phyloP scores from a whole-genome alignment of 2,888 invertebrate species.

The Catotricha subobsoleta region DNA sequence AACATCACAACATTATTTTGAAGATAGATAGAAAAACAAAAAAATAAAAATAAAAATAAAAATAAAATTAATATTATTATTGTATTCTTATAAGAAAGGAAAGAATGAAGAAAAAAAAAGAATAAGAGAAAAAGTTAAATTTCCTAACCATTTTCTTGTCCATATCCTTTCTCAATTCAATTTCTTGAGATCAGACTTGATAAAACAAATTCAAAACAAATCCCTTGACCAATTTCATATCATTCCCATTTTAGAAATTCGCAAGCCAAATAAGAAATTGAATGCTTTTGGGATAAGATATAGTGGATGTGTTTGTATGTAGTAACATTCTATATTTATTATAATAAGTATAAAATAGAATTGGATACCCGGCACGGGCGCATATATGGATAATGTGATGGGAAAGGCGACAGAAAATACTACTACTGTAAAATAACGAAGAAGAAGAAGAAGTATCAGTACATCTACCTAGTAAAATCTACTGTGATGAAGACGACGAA shows the following conservation, averaged over 20 bases:
- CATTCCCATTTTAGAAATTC: slow-evolving; percentile 8
- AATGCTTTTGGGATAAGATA: slow-evolving; percentile 8
- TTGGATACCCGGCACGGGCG: too few species aligned
- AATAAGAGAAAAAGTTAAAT: background rate
- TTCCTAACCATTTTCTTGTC: slow-evolving; percentile 6
- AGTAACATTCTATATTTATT: too few species aligned
- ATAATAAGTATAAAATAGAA: too few species aligned
- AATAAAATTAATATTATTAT: too few species aligned
- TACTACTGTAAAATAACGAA: too few species aligned
- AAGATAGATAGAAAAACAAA: too few species aligned
- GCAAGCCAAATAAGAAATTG: slow-evolving; percentile 9
- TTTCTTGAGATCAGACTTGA: slow-evolving; percentile 8
- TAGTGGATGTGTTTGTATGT: slow-evolving; percentile 3
- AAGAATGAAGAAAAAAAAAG: too few species aligned
- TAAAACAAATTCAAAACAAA: slow-evolving; percentile 11
- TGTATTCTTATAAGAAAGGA: too few species aligned
- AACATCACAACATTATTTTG: too few species aligned
- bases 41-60: too few species aligned
- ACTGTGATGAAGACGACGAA: background rate
- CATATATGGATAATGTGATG: too few species aligned
- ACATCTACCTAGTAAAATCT: background rate
- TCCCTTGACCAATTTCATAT: slow-evolving; percentile 10
- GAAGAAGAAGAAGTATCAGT: background rate
- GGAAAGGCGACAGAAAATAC: too few species aligned
- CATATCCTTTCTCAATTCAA: slow-evolving; percentile 8